These are phyloP conservation scores for Oryzias dopingdopingensis DNA, from an alignment of 2,797 vertebrate genomes.

Conservation along the genomic window DNA sequence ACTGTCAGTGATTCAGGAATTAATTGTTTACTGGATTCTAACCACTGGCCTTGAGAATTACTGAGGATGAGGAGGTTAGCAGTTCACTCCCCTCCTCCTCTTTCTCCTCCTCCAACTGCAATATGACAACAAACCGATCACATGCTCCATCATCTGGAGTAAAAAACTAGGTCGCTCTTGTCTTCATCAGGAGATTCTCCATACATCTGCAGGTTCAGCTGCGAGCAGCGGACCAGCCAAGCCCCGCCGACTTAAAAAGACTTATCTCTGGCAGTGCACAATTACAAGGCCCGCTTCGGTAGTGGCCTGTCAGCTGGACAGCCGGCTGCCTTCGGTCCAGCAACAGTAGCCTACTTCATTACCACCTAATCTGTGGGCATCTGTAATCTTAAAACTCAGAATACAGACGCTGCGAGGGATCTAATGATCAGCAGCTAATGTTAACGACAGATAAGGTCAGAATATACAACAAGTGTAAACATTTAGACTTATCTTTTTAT, in stretches of 20 bases:
- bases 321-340: constrained; percentile 2
- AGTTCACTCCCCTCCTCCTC: constrained; percentile 15
- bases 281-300: background rate
- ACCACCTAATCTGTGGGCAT: constrained; percentile 32
- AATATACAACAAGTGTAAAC: no score
- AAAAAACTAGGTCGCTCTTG: constrained; percentile 60
- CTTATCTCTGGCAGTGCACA: constrained; percentile 6
- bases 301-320: no score
- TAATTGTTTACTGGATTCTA: constrained; percentile 54
- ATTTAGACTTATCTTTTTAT: no score
- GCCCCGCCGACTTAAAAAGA: constrained; percentile 3
- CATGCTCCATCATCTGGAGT: constrained; percentile 53
- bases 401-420: constrained; percentile 5
- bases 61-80: constrained; percentile 48
- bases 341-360: constrained; percentile 18
- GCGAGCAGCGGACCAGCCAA: constrained; percentile 16
- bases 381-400: constrained; percentile 25
- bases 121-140: constrained; percentile 65
- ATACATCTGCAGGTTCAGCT: constrained; percentile 56
- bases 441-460: no score
- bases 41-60: constrained; percentile 55
- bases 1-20: constrained; percentile 28
- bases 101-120: constrained; percentile 27
- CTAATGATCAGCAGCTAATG: constrained; percentile 1
- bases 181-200: constrained; percentile 49